Percentiles rank a stretch among this genome's conserved stretches.
phyloP scores from a whole-genome alignment of 2,888 invertebrate genomes.

The Nezara viridula region DNA sequence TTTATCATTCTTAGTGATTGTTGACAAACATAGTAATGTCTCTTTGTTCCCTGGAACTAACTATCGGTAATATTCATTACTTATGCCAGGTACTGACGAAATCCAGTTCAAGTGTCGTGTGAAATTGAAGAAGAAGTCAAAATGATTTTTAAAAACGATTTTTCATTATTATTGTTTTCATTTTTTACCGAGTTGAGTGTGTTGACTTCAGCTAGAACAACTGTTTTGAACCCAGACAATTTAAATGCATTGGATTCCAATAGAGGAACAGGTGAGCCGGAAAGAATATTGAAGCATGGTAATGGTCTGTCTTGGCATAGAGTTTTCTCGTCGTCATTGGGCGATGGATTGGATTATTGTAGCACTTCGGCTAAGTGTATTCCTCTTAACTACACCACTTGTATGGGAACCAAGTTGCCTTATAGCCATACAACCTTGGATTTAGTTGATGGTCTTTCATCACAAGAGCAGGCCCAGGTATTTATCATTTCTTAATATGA shows the following conservation, averaged over 20 bases:
- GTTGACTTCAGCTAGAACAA: conserved; percentile 12
- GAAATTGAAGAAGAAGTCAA: not conserved
- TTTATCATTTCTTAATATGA: not conserved
- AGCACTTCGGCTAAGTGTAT: conserved; percentile 81
- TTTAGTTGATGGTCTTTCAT: conserved; percentile 79
- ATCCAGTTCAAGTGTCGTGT: not conserved
- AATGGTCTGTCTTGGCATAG: conserved; percentile 51
- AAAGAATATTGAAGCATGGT: not conserved
- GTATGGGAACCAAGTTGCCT: conserved; percentile 84
- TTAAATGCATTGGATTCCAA: not conserved
- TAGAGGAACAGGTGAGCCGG: conserved; percentile 26
- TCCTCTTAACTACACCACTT: conserved; percentile 73
- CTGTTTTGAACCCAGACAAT: not conserved
- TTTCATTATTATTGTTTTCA: not conserved
- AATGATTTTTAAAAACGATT: not conserved
- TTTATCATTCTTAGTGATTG: not conserved
- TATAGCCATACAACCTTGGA: conserved; percentile 84
- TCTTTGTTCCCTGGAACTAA: not conserved
- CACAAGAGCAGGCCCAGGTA: conserved; percentile 75
- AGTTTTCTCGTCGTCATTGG: not conserved
- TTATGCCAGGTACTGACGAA: not conserved
- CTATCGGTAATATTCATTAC: not conserved
- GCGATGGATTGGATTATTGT: conserved; percentile 70
- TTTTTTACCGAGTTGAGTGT: conserved; percentile 18
- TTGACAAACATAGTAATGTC: not conserved